Evolutionary conservation across 1,140 invertebrate species (phyloP), one percentile per base, ranked within the genome.

Genomic region (Berghia stephanieae): DNA sequence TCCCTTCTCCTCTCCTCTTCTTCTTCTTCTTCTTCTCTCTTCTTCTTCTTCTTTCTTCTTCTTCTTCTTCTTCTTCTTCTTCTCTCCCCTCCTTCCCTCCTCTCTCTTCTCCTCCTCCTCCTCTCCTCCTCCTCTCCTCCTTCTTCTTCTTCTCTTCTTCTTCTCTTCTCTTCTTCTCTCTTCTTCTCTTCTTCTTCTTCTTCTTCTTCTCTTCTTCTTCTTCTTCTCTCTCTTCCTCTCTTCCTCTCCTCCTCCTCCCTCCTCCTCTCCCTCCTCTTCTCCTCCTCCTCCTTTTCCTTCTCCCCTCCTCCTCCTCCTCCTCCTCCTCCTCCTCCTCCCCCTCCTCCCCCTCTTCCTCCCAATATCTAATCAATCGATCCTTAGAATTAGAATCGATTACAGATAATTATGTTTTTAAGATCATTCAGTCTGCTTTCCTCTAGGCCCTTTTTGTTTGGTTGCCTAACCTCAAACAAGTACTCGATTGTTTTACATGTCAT

Each of bases 171-270:
- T 63, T 24, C 40, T 31, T 16, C 31, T 76, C 43, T 60, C 73
- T 60, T 46, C 21, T 42, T 49, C 24, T 43, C 57, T 38, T 27
- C 42, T 13, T 38, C 31, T 38, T n/a, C n/a, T 31, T 42, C 38
- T n/a, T 43, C 57, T 38, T 27, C 42, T 13, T 38, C 31, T 38
- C 18, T 36, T 38, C 31, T 27, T 21, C 34, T 18, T 10, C 18
- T 42, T 43, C 16, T 13, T 21, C 27, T 13, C 27, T 40, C 21
- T 71, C 69, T 44, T 36, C 36, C 43, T 18, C 43, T 71, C 40
- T 71, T 46, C 49, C 52, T 57, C 77, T 78, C 31, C 40, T 55
- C 60, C 44, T 75, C 57, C 10, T 16, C 57, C 10, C 27, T 27
- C 57, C 27, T 27, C 16, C 27, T 31, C 57, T 63, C 57, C 27